Percentiles rank a stretch among this genome's conserved stretches.
These are phyloP conservation scores for Gavia stellata DNA, from an alignment of 2,113 vertebrate genomes.

Conservation along the genomic window DNA sequence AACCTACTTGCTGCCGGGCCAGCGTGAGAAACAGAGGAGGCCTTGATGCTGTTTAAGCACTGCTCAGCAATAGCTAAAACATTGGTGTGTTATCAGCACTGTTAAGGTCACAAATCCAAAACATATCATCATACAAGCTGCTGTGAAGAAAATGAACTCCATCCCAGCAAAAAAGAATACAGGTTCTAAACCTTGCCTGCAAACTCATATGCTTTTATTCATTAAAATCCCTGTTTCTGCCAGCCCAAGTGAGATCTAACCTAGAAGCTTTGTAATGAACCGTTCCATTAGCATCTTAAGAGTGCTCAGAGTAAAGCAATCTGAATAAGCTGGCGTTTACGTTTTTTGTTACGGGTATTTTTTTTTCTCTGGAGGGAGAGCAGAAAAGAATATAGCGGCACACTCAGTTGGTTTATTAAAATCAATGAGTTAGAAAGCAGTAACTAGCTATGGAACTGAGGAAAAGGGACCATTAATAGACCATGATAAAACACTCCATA, in stretches of 20 bases:
- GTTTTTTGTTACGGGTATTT: neutral
- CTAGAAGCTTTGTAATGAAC: neutral
- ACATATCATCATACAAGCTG: neutral
- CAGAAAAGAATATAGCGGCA: neutral
- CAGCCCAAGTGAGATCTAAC: neutral
- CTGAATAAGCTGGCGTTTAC: neutral
- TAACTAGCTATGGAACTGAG: neutral
- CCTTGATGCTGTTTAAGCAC: neutral
- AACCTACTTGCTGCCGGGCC: neutral
- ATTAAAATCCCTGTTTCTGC: neutral
- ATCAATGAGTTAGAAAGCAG: slow-evolving; percentile 25
- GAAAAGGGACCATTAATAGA: neutral
- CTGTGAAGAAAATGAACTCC: neutral
- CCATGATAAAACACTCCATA: neutral
- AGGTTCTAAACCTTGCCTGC: neutral
- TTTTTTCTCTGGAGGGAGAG: neutral
- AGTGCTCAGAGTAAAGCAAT: neutral
- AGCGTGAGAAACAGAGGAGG: neutral
- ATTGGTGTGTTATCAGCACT: neutral
- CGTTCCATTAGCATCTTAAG: neutral
- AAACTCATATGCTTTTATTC: neutral
- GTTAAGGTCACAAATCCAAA: neutral
- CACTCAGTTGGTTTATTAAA: neutral
- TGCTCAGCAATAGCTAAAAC: neutral
- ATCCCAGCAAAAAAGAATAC: neutral